Percentiles rank a stretch among this genome's conserved stretches.
phyloP scores from a whole-genome alignment of 1,140 invertebrate species.

The Sminthurinus signatus region DNA sequence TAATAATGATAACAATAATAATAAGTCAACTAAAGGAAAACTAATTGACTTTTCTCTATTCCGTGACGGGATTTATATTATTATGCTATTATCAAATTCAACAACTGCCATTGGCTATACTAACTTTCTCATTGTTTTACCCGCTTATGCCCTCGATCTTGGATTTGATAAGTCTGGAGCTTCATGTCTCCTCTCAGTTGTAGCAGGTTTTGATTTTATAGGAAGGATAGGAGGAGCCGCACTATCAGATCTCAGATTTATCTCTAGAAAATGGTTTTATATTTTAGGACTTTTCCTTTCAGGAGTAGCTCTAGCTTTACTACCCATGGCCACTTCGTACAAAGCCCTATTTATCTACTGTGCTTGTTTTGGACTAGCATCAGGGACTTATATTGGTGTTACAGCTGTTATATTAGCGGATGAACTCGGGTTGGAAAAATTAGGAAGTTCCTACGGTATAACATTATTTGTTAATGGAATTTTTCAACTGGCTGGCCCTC shows the following conservation, averaged over 20 bases:
- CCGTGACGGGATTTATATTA: slow-evolving; percentile 68
- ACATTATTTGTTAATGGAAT: slow-evolving; percentile 75
- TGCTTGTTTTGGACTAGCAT: slow-evolving; percentile 67
- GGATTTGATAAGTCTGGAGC: slow-evolving; percentile 61
- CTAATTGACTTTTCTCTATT: slow-evolving; percentile 44
- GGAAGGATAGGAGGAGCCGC: slow-evolving; percentile 69
- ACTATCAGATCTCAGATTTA: slow-evolving; percentile 61
- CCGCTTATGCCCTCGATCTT: slow-evolving; percentile 61
- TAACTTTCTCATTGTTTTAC: slow-evolving; percentile 73
- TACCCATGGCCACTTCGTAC: slow-evolving; percentile 57
- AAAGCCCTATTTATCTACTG: slow-evolving; percentile 58
- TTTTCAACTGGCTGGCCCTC: slow-evolving; percentile 69
- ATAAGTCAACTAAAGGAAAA: slow-evolving; percentile 44
- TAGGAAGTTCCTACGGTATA: slow-evolving; percentile 76
- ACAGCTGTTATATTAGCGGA: slow-evolving; percentile 79
- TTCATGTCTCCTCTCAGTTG: slow-evolving; percentile 65
- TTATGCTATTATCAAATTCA: slow-evolving; percentile 73
- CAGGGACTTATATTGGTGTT: slow-evolving; percentile 76
- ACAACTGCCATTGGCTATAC: slow-evolving; percentile 79
- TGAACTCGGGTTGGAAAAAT: slow-evolving; percentile 69
- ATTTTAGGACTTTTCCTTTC: slow-evolving; percentile 67
- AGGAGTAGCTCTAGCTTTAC: slow-evolving; percentile 60
- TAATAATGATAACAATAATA: not conserved
- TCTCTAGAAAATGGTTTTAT: slow-evolving; percentile 74
- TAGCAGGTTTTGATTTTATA: slow-evolving; percentile 68